phyloP scores from a whole-genome alignment of 2,797 vertebrate species.

The Myiotriccus ornatus region DNA sequence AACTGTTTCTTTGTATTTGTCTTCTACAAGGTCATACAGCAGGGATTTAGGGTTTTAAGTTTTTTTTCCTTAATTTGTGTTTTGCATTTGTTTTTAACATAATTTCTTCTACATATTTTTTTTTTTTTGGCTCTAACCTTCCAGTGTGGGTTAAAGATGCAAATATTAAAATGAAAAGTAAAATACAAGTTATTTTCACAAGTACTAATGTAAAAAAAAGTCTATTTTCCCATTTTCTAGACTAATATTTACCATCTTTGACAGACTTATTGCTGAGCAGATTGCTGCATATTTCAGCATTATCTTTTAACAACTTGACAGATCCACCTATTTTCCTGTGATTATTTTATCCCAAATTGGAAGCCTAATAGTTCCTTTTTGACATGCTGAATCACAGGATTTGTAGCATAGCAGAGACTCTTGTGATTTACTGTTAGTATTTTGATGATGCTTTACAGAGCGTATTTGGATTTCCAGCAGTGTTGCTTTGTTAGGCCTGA shows the following conservation, averaged over 20 bases:
- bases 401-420: neutral
- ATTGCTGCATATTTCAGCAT: conserved; percentile 62
- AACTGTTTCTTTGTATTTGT: neutral
- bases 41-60: neutral
- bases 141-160: neutral
- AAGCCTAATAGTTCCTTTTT: conserved; percentile 45
- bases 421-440: conserved; percentile 33
- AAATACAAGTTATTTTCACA: conserved; percentile 43
- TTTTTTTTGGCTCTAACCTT: neutral
- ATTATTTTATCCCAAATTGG: conserved; percentile 57
- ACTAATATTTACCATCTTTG: conserved; percentile 63
- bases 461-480: neutral
- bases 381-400: conserved; percentile 41
- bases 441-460: neutral
- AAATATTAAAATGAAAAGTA: conserved; percentile 29
- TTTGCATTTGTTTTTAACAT: neutral
- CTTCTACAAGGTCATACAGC: neutral
- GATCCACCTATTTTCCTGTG: conserved; percentile 61
- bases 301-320: conserved; percentile 69
- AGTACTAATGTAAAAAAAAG: neutral
- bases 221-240: conserved; percentile 35
- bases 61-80: neutral
- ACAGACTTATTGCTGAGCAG: conserved; percentile 31
- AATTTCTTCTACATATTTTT: neutral
- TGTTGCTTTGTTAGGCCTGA: neutral